Percentiles rank a stretch among this genome's conserved stretches.
Conservation (phyloP, 2,888 invertebrate species). For the Pteria penguin region DNA sequence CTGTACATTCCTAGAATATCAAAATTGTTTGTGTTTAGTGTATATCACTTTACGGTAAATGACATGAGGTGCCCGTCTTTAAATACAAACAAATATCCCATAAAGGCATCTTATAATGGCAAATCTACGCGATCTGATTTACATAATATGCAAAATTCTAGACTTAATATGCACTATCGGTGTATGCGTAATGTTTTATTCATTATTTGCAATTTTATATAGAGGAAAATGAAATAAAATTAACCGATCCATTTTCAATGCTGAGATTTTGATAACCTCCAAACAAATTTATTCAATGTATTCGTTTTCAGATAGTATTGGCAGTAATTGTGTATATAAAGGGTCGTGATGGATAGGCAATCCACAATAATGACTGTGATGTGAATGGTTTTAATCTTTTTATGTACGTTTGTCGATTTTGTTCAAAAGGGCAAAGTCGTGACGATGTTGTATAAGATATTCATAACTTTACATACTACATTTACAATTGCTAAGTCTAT, state of each 20-base stretch:
- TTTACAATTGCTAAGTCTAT: too few relatives aligned
- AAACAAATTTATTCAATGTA: background rate
- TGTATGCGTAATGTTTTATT: constrained; percentile 24
- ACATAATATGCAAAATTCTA: constrained; percentile 26
- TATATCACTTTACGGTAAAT: background rate
- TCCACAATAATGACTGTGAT: too few relatives aligned
- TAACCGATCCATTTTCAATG: background rate
- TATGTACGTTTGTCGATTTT: too few relatives aligned
- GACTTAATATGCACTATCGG: constrained; percentile 24
- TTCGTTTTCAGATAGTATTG: too few relatives aligned
- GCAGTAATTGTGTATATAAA: too few relatives aligned
- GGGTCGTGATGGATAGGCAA: too few relatives aligned
- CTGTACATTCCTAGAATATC: too few relatives aligned
- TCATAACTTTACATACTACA: too few relatives aligned
- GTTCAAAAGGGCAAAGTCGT: too few relatives aligned
- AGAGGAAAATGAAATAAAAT: constrained; percentile 2
- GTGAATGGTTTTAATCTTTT: too few relatives aligned
- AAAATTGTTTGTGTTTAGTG: too few relatives aligned
- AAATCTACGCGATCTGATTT: background rate
- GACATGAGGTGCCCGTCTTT: background rate
- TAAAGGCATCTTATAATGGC: background rate
- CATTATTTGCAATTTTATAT: constrained; percentile 15
- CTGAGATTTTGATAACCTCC: background rate
- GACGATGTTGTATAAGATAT: too few relatives aligned
- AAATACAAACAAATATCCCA: background rate